Percentiles rank a stretch among this genome's conserved stretches.
Evolutionary conservation across 2,888 invertebrate species (phyloP).

Genomic region (Horisme vitalbata): DNA sequence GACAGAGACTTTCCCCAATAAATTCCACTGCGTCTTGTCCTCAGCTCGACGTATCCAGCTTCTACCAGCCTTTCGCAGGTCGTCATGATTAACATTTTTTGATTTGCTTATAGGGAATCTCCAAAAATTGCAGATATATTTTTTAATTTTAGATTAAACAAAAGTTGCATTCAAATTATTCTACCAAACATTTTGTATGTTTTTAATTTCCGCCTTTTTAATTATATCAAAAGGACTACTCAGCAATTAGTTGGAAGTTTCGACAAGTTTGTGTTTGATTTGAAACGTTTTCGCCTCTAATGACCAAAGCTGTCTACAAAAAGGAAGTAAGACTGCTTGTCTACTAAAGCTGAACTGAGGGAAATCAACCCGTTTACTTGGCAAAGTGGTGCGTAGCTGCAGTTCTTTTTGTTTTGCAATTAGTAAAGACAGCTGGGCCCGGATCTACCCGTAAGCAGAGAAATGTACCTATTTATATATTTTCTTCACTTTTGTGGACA

Average conservation of each 20-base stretch:
- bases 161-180: not conserved
- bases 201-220: slow-evolving; percentile 38
- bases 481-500: not conserved
- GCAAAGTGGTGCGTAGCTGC: not conserved
- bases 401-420: too few species aligned
- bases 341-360: slow-evolving; percentile 2
- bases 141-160: too few species aligned
- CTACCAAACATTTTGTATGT: not conserved
- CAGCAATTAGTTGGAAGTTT: slow-evolving; percentile 44
- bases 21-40: too few species aligned
- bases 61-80: too few species aligned
- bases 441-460: too few species aligned
- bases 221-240: slow-evolving; percentile 47
- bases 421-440: too few species aligned
- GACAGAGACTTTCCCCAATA: too few species aligned
- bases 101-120: too few species aligned
- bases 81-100: too few species aligned
- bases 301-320: slow-evolving; percentile 53
- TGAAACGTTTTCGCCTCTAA: slow-evolving; percentile 71
- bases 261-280: slow-evolving; percentile 66
- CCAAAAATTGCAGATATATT: too few species aligned
- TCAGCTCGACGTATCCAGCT: too few species aligned
- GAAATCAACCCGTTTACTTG: not conserved
- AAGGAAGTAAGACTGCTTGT: slow-evolving; percentile 1
- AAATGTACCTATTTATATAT: too few species aligned